These are phyloP conservation scores for Microcaecilia unicolor DNA, from an alignment of 2,797 vertebrate species.

Conservation along the genomic window DNA sequence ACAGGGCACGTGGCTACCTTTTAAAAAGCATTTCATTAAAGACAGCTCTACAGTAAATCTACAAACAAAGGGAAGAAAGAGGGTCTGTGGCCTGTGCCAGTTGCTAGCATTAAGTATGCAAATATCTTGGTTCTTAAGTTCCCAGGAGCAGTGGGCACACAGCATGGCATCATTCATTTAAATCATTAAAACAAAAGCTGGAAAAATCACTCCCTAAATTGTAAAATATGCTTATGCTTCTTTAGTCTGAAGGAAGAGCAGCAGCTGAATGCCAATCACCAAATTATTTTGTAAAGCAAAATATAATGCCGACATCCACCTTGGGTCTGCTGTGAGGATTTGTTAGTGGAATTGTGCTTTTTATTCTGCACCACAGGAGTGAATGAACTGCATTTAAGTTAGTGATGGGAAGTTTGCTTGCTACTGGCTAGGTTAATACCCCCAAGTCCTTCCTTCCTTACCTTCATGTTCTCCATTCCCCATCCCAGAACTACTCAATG, in stretches of 20 bases:
- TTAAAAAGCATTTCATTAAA: conserved; percentile 64
- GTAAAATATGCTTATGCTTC: conserved; percentile 75
- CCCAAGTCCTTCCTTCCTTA: too few relatives aligned
- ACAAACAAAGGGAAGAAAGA: conserved; percentile 59
- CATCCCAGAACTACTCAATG: too few relatives aligned
- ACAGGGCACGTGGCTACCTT: conserved; percentile 55
- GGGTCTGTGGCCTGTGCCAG: conserved; percentile 66
- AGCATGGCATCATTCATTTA: conserved; percentile 78
- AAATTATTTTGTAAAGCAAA: conserved; percentile 53
- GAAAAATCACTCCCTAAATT: conserved; percentile 75
- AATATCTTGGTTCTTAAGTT: conserved; percentile 72
- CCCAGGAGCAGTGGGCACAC: conserved; percentile 66
- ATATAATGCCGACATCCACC: conserved; percentile 22
- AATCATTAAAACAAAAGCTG: conserved; percentile 82
- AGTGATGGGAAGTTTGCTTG: too few relatives aligned
- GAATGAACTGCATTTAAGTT: too few relatives aligned
- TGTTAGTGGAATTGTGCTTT: too few relatives aligned
- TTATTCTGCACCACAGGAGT: too few relatives aligned
- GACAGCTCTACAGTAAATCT: conserved; percentile 63
- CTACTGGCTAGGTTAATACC: too few relatives aligned
- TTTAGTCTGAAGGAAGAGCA: conserved; percentile 60
- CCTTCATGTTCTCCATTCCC: too few relatives aligned
- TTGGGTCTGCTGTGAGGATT: too few relatives aligned
- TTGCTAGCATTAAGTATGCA: conserved; percentile 72
- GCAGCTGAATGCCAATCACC: conserved; percentile 72